Percentiles rank a stretch among this genome's conserved stretches.
Conservation (phyloP, 2,888 invertebrate genomes). For the Lacanobia wlatinum region DNA sequence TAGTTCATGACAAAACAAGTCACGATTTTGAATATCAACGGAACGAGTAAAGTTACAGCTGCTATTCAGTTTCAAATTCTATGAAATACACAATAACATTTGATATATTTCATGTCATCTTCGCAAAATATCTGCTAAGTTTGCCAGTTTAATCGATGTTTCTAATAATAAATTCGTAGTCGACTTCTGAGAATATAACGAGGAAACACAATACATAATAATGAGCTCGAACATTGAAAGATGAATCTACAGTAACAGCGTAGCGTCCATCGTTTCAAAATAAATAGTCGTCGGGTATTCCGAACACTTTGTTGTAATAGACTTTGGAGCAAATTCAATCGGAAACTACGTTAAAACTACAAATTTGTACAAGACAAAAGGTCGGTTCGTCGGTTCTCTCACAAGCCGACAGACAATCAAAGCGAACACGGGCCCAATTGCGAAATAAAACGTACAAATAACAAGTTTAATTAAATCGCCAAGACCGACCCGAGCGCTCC, state of each 20-base stretch:
- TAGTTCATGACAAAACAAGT: slow-evolving; percentile 21
- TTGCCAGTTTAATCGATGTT: slow-evolving; percentile 60
- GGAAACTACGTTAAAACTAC: slow-evolving; percentile 69
- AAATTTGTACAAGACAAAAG: slow-evolving; percentile 75
- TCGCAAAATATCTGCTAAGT: slow-evolving; percentile 39
- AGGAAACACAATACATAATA: slow-evolving; percentile 74
- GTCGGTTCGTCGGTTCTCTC: slow-evolving; percentile 74
- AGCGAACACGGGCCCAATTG: slow-evolving; percentile 84
- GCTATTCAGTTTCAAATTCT: slow-evolving; percentile 10
- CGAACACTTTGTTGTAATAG: slow-evolving; percentile 53
- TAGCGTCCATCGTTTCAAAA: slow-evolving; percentile 57
- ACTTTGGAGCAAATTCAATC: slow-evolving; percentile 66
- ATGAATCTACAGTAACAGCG: slow-evolving; percentile 68
- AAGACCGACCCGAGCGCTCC: slow-evolving; percentile 77
- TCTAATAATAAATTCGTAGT: slow-evolving; percentile 70
- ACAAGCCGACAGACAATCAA: slow-evolving; percentile 84
- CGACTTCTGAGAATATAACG: slow-evolving; percentile 71
- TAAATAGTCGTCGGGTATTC: slow-evolving; percentile 60
- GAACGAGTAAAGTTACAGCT: not conserved
- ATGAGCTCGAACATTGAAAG: slow-evolving; percentile 72
- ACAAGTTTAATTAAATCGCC: slow-evolving; percentile 90
- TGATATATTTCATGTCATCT: slow-evolving; percentile 39
- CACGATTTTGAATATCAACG: slow-evolving; percentile 12
- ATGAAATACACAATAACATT: slow-evolving; percentile 18
- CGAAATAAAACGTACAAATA: slow-evolving; percentile 90